Evolutionary conservation across 2,113 vertebrate genomes (phyloP).

Genomic region (Turnix velox): DNA sequence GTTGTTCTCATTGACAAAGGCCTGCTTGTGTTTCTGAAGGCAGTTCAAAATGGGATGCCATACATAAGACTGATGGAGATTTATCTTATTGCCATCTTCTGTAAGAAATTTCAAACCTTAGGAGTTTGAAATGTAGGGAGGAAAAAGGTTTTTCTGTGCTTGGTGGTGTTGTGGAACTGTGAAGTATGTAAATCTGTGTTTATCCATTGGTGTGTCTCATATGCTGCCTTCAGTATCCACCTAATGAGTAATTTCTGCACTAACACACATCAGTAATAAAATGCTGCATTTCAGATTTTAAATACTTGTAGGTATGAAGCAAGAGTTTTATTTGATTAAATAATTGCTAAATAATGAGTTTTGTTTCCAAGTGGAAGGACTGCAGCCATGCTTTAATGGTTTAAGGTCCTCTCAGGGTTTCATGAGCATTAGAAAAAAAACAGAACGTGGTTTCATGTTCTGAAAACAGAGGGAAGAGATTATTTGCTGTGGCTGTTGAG

Average conservation of each 20-base stretch:
- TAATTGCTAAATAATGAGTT: background rate
- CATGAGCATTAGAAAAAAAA: too few relatives aligned
- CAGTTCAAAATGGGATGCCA: background rate
- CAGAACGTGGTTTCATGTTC: too few relatives aligned
- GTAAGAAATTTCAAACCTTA: background rate
- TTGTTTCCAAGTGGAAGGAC: background rate
- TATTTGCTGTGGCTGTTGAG: background rate
- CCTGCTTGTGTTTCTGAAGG: background rate
- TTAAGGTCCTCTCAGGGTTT: background rate
- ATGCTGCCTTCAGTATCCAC: background rate
- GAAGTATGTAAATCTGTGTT: background rate
- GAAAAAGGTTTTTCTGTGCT: background rate
- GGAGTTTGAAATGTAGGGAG: accelerated
- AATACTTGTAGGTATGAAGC: background rate
- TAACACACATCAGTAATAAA: background rate
- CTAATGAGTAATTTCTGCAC: background rate
- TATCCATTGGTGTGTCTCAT: background rate
- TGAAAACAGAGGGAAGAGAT: background rate
- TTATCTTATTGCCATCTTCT: background rate
- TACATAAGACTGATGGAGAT: background rate
- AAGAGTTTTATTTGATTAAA: background rate
- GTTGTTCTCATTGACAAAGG: background rate
- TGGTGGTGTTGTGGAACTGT: background rate
- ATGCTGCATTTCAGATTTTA: background rate
- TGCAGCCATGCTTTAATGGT: background rate